These are phyloP conservation scores for Xyrichtys novacula DNA, from an alignment of 2,797 vertebrate species.

Conservation along the genomic window DNA sequence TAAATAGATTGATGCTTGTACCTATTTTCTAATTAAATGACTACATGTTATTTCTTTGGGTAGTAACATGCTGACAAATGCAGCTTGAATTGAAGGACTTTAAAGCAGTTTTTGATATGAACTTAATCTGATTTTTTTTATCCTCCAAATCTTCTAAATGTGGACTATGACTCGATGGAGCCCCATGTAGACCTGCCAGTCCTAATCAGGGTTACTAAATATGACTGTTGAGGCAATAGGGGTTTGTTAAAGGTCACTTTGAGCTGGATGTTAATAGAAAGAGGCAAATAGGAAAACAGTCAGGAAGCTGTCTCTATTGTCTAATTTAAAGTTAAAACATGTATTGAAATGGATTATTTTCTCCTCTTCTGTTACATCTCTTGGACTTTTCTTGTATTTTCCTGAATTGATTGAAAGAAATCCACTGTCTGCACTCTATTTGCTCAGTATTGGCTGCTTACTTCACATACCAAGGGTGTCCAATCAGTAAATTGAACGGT, in stretches of 20 bases:
- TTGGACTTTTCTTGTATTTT: background rate
- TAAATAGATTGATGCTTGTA: too few relatives aligned
- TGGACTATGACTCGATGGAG: background rate
- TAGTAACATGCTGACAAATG: background rate
- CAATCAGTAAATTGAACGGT: slow-evolving; percentile 46
- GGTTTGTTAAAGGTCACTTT: background rate
- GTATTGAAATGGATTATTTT: background rate
- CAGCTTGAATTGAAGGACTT: background rate
- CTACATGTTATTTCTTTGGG: too few relatives aligned
- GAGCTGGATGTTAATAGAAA: background rate
- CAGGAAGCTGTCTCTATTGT: background rate
- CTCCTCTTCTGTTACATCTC: background rate
- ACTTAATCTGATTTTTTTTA: background rate
- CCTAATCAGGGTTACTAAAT: background rate
- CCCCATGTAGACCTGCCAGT: background rate
- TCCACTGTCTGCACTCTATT: slow-evolving; percentile 2
- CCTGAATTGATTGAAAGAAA: slow-evolving; percentile 15
- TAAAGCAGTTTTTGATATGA: background rate
- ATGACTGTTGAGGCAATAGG: background rate
- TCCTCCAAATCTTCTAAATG: background rate
- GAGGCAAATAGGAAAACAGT: background rate
- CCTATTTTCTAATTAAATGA: too few relatives aligned
- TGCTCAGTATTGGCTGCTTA: slow-evolving; percentile 27
- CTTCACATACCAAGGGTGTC: slow-evolving; percentile 24
- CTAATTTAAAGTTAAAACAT: background rate